Conservation (phyloP, 2,113 vertebrate genomes). For the Tonatia bakeri region DNA sequence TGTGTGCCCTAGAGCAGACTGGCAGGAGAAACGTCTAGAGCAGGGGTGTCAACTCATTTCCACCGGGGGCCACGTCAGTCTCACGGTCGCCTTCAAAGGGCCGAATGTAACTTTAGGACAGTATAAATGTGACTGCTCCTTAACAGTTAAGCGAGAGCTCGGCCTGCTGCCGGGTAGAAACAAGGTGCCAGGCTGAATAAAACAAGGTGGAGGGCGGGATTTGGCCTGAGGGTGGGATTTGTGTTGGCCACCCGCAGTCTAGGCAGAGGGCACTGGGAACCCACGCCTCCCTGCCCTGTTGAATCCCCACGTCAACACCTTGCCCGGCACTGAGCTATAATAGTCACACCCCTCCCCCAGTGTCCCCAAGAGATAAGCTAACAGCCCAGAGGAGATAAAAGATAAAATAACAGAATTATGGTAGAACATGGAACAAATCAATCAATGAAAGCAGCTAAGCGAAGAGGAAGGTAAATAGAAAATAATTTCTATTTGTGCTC, state of each 20-base stretch:
- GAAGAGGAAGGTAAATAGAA: neutral
- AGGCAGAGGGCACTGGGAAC: neutral
- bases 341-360: rapidly evolving
- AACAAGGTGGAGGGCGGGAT: no score
- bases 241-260: neutral
- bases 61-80: no score
- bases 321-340: neutral
- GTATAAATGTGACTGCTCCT: no score
- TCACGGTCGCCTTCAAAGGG: no score
- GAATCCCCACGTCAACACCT: neutral
- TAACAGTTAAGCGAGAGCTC: no score
- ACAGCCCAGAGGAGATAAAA: neutral
- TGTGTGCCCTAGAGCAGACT: neutral
- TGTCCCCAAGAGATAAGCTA: neutral
- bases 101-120: no score
- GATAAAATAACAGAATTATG: neutral
- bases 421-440: neutral
- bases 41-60: no score
- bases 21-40: neutral
- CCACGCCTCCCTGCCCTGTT: neutral
- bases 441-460: neutral
- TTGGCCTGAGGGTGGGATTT: no score
- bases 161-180: no score
- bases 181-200: no score
- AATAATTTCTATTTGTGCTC: neutral